Evolutionary conservation across 2,113 vertebrate species (phyloP), one percentile per base, ranked within the genome.

Genomic region (Hemichromis elongatus): DNA sequence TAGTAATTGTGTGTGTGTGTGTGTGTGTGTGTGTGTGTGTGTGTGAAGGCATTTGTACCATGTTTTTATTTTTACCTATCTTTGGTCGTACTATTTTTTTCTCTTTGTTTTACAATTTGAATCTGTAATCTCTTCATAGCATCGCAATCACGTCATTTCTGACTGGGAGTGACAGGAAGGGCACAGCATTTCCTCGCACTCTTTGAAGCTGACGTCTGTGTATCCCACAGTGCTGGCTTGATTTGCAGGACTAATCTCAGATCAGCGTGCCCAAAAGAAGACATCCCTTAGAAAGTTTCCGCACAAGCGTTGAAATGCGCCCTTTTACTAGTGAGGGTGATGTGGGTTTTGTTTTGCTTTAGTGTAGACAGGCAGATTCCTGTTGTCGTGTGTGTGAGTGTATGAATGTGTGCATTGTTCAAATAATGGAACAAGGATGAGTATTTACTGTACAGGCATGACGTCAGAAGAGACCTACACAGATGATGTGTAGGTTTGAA

Each of bases 111-210:
- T 79, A 54, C 19, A n/a, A 66, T 91, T 50, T 86, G 50, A 73
- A 85, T 77, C 53, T 47, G 66, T 73, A 73, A 73, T 73, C 40
- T 73, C 73, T 35, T 66, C 83, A 90, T 95, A 73, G 7, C 86
- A 91, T 93, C 90, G 57, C 12, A 18, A 77, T 82, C 85, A 93
- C 93, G 88, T 94, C 93, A 94, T 92, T 77, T 90, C 85, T 53
- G 85, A 85, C 68, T 79, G 91, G 94, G 93, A 94, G 92, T 89
- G 89, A 93, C 95, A 94, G 96, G 95, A 96, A 96, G 93, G 95
- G 95, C 90, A 90, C 78, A 59, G 90, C 91, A 80, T 92, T 95
- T 96, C 94, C 95, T 91, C 90, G 80, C 11, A 21, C 84, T 77
- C 94, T 96, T 96, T 96, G 91, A 95, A 94, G 92, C 92, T 14